Evolutionary conservation across 1,140 invertebrate species (phyloP), one percentile per base, ranked within the genome.

Genomic region (Papilio aristodemus): DNA sequence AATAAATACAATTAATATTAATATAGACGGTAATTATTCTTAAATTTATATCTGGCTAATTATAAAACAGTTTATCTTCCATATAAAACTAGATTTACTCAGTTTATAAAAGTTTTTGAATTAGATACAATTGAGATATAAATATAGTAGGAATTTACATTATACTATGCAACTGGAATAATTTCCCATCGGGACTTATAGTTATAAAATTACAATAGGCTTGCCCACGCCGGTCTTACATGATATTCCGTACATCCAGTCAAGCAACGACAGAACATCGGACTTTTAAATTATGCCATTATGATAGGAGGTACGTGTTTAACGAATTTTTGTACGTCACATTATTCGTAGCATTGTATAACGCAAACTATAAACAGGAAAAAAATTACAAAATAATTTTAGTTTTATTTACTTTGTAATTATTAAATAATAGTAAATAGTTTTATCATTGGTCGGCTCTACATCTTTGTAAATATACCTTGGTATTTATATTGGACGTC

Each of bases 211-310:
- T 17, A 19, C 9, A 46, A 19, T 46, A 17, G 7, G 14, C n/a
- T n/a, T n/a, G n/a, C n/a, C n/a, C 17, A 8, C 9, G 14, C 6
- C n/a, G 17, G 6, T 19, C 14, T 2, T 17, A 17, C 43, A 46
- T 46, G 1, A 46, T 14, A n/a, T 46, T 32, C 2, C 6, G 19
- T 46, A 46, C 17, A 14, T 17, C 10, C 43, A 32, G 27, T 32
- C 27, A 6, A 6, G 6, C 27, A 32, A n/a, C n/a, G n/a, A 32
- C 27, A 46, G 43, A 46, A 14, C 9, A 46, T 46, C 9, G 7
- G 43, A 46, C 43, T 46, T 46, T 46, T 46, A 46, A 46, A 46
- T 17, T 46, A 46, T 14, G 17, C 43, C 43, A 46, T 46, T 46
- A 46, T 46, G 6, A 43, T 43, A 17, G 7, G 7, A 46, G 19